Percentiles rank a stretch among this genome's conserved stretches.
phyloP scores from a whole-genome alignment of 2,113 vertebrate species.

The Peucedramus taeniatus region DNA sequence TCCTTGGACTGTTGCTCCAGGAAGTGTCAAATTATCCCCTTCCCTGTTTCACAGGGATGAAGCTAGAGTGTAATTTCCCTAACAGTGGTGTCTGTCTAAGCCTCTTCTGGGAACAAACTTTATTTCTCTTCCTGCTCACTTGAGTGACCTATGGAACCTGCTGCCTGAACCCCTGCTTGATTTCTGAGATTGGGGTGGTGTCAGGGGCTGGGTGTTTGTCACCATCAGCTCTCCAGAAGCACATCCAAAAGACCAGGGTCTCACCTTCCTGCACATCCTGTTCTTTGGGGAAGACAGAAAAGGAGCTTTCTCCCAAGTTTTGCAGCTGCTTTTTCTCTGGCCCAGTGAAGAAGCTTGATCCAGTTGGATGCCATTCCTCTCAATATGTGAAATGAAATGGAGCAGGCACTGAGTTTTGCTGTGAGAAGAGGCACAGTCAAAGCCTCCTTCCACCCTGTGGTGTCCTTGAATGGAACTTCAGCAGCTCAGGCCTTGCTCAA shows the following conservation, averaged over 20 bases:
- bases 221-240: background rate
- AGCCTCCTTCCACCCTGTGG: background rate
- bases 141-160: background rate
- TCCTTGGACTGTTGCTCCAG: background rate
- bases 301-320: background rate
- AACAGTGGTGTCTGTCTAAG: background rate
- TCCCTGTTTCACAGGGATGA: background rate
- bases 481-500: background rate
- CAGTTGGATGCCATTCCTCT: background rate
- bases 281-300: background rate
- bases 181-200: background rate
- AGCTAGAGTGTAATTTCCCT: background rate
- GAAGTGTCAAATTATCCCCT: background rate
- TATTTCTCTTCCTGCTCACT: background rate
- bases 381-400: background rate
- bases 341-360: background rate
- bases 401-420: background rate
- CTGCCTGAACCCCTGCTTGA: background rate
- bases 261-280: background rate
- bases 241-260: background rate
- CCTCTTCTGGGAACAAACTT: background rate
- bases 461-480: background rate
- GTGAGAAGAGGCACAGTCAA: background rate
- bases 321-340: background rate
- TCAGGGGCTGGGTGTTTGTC: background rate